These are phyloP conservation scores for Ictalurus furcatus DNA, from an alignment of 2,113 vertebrate species.

Conservation along the genomic window DNA sequence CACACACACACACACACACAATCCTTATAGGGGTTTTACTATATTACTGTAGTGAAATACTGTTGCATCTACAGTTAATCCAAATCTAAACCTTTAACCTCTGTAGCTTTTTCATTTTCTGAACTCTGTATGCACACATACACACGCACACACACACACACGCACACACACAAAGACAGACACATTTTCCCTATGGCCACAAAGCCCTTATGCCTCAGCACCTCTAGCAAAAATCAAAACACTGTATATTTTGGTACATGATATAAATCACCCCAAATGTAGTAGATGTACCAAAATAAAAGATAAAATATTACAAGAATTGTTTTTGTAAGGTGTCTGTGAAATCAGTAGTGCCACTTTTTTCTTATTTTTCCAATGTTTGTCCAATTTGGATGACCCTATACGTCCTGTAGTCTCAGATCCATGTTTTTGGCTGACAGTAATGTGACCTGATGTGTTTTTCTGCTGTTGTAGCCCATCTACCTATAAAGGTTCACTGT, in stretches of 20 bases:
- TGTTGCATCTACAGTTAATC: conserved; percentile 7
- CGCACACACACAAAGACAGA: background rate
- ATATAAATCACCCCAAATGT: background rate
- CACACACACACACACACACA: background rate
- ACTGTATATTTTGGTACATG: background rate
- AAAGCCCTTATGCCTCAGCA: background rate
- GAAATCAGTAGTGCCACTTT: background rate
- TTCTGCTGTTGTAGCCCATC: background rate
- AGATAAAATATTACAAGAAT: background rate
- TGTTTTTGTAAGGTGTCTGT: background rate
- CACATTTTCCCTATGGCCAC: background rate
- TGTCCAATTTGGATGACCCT: background rate
- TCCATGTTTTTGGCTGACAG: background rate
- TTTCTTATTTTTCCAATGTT: background rate
- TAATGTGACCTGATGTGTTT: background rate
- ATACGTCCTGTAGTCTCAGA: background rate
- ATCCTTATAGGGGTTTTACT: background rate
- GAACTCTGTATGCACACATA: background rate
- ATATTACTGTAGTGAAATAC: background rate
- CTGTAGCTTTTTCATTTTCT: background rate
- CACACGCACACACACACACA: background rate
- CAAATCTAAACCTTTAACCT: background rate
- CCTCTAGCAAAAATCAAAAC: background rate
- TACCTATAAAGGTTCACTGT: background rate
- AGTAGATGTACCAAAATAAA: background rate